Percentiles rank a stretch among this genome's conserved stretches.
These are phyloP conservation scores for Glossophaga mutica DNA, from an alignment of 2,797 vertebrate genomes.

Conservation along the genomic window DNA sequence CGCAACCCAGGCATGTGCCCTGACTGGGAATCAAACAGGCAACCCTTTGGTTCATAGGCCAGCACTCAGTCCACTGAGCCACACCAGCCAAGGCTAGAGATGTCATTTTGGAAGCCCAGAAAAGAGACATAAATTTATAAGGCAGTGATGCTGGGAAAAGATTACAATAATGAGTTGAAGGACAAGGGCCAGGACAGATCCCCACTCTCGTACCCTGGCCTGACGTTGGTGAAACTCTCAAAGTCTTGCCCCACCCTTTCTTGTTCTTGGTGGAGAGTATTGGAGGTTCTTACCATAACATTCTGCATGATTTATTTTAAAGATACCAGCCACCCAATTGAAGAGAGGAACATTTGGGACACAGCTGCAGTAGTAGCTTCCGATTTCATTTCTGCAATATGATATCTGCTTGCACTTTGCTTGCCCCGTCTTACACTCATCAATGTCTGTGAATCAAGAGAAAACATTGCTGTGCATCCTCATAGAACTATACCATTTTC, in stretches of 20 bases:
- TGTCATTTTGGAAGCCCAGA: neutral
- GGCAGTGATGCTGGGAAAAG: neutral
- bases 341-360: rapidly evolving
- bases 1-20: too few relatives aligned
- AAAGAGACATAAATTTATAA: neutral
- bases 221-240: neutral
- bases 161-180: neutral
- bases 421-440: neutral
- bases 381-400: slow-evolving; percentile 23
- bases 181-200: neutral
- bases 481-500: too few relatives aligned
- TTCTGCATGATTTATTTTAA: rapidly evolving
- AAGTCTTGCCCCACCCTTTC: neutral
- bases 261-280: neutral
- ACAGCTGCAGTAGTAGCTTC: slow-evolving; percentile 46
- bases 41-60: too few relatives aligned
- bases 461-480: neutral
- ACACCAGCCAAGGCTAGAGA: neutral
- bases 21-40: too few relatives aligned
- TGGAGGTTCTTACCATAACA: slow-evolving; percentile 42
- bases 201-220: neutral
- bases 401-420: neutral
- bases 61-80: too few relatives aligned
- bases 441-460: slow-evolving; percentile 49
- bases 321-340: rapidly evolving